A percentile compares a stretch with the other conserved stretches of the same genome.
Conservation (phyloP, 1,140 invertebrate species). For the Zaprionus inermis region DNA sequence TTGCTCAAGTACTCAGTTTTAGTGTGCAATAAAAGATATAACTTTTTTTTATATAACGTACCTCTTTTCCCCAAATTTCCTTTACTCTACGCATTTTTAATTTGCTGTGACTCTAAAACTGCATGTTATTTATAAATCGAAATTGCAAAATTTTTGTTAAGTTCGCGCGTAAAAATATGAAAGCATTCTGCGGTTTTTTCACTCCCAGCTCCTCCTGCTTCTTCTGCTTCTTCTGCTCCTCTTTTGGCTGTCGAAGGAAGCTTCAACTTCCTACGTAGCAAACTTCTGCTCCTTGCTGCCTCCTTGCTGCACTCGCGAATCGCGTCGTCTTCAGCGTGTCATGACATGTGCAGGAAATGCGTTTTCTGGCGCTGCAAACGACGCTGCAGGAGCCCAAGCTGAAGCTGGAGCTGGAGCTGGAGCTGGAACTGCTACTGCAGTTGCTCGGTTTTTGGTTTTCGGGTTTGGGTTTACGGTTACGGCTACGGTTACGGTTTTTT, state of each 20-base stretch:
- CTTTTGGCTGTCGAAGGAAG: slow-evolving; percentile 7
- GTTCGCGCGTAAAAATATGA: slow-evolving; percentile 1
- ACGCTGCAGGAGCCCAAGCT: neutral
- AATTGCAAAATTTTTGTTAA: slow-evolving; percentile 18
- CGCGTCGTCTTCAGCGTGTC: slow-evolving; percentile 33
- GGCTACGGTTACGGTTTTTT: slow-evolving; percentile 76
- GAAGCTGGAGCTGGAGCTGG: slow-evolving; percentile 5
- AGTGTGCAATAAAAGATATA: too few species aligned
- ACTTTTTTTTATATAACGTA: too few species aligned
- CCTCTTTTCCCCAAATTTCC: too few species aligned
- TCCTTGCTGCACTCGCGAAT: neutral
- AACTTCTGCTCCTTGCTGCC: neutral
- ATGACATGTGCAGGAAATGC: slow-evolving; percentile 80
- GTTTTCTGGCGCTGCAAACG: slow-evolving; percentile 63
- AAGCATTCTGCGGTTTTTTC: slow-evolving; percentile 3
- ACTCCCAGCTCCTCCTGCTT: neutral
- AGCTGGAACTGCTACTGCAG: slow-evolving; percentile 24
- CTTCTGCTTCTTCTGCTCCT: neutral
- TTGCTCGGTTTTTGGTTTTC: slow-evolving; percentile 47
- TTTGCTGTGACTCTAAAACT: neutral
- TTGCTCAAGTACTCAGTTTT: too few species aligned
- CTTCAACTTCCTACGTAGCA: slow-evolving; percentile 16
- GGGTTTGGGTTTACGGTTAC: slow-evolving; percentile 52
- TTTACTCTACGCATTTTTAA: too few species aligned
- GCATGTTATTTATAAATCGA: slow-evolving; percentile 10